Base-by-base conservation (phyloP, 2,888 invertebrate genomes). In the Pseudanteris insignis region DNA sequence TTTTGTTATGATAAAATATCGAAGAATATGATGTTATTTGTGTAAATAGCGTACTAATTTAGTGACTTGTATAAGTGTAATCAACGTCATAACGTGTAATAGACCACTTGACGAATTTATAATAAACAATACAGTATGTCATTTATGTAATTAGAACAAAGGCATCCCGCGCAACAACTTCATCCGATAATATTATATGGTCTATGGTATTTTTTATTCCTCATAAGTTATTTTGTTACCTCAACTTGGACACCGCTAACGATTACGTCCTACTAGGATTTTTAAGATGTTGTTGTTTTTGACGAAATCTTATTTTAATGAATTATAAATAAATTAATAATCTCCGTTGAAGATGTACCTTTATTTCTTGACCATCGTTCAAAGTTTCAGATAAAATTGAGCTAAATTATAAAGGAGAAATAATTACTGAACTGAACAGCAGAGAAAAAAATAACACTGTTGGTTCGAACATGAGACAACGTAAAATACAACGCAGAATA, bases 11-110 rank as follows among this genome's bases (percentile, higher is more conserved):
- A 68, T 69, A 40, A 70, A 71, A 69, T 71, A 74, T 67, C 70
- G 69, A 71, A 65, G 69, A 68, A 18, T 75, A 74, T 73, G 72
- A 74, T 76, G 74, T 76, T 77, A 75, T 78, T 77, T 77, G 74
- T 78, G 78, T 78, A 77, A 76, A 78, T 76, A 78, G 76, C 70
- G 70, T 76, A 69, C 64, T 67, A 72, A 76, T 73, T 75, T 76
- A 76, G 75, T 64, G 66, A 68, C 69, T 67, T 60, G 57, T 67
- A 64, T 68, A 66, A 63, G 62, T 68, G 66, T 68, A 65, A 67
- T 58, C 62, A 43, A 66, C 65, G 66, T 64, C 50, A 54, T 53
- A 53, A 37, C 38, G 41, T 61, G 44, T 65, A 59, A 43, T 44
- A 53, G 41, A 53, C 36, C 51, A 33, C 38, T 50, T 61, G 64